phyloP scores from a whole-genome alignment of 2,888 invertebrate species.

The Tiliacea citrago region DNA sequence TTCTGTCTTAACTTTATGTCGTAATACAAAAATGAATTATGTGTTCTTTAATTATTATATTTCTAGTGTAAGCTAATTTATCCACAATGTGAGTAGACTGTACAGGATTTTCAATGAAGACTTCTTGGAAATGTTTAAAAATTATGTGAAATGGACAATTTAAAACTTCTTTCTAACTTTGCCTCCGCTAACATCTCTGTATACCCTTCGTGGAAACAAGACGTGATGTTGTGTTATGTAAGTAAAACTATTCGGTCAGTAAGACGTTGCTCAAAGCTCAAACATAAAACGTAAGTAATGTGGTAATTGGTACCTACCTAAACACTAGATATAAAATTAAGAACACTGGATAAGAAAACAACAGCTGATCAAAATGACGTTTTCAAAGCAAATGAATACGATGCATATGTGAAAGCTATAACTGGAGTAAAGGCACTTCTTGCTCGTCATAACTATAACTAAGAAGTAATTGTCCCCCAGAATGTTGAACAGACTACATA shows the following conservation, averaged over 20 bases:
- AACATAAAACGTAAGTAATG: neutral
- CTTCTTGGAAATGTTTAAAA: neutral
- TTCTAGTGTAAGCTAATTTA: neutral
- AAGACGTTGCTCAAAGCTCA: neutral
- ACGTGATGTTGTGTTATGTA: too few species aligned
- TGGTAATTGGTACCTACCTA: neutral
- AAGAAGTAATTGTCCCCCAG: neutral
- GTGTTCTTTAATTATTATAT: too few species aligned
- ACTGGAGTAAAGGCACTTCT: slow-evolving; percentile 10
- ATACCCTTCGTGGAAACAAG: too few species aligned
- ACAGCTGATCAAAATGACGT: neutral
- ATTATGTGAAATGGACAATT: too few species aligned
- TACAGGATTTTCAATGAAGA: neutral
- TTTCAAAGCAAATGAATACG: neutral
- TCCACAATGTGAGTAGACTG: neutral
- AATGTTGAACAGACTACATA: neutral
- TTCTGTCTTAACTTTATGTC: neutral
- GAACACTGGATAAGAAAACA: neutral
- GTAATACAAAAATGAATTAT: neutral
- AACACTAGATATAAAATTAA: neutral
- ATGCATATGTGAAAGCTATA: slow-evolving; percentile 4
- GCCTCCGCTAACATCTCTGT: too few species aligned
- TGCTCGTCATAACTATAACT: slow-evolving; percentile 11
- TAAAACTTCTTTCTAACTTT: neutral
- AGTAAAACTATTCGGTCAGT: too few species aligned